A percentile compares a stretch with the other conserved stretches of the same genome.
phyloP scores from a whole-genome alignment of 2,113 vertebrate genomes.

The Nansenia antarctica region DNA sequence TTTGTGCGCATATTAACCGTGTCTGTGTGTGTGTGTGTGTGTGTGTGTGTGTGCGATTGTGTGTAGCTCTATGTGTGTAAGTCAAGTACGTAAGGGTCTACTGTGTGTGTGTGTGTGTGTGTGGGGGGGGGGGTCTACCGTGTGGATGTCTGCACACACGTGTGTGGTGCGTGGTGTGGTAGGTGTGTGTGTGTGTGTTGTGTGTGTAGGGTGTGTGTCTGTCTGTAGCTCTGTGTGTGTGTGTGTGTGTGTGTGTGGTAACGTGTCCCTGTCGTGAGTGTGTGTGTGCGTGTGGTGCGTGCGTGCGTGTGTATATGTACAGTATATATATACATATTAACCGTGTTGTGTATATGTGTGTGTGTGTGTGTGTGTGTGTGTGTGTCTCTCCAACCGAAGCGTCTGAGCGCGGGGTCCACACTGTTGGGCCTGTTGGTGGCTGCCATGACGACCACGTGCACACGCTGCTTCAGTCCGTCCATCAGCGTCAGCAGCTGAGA shows the following conservation, averaged over 20 bases:
- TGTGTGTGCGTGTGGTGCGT: not conserved
- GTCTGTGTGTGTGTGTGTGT: no score
- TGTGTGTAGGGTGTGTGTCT: no score
- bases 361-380: not conserved
- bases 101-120: no score
- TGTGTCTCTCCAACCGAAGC: constrained; percentile 57
- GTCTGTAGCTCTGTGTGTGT: not conserved
- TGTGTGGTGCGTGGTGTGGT: no score
- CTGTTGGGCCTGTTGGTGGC: constrained; percentile 66
- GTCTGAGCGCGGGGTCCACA: constrained; percentile 59
- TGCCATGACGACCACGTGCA: constrained; percentile 59
- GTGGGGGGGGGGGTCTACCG: no score
- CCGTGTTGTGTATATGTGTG: not conserved
- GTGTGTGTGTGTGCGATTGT: no score
- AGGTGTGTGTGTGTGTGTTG: no score
- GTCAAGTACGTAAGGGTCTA: no score
- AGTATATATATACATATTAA: no score
- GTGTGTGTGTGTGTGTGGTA: not conserved
- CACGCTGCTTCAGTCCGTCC: constrained; percentile 60
- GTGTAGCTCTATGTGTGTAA: no score
- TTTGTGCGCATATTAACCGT: no score
- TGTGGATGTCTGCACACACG: no score
- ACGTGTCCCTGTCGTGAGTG: not conserved
- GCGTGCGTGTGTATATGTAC: not conserved
- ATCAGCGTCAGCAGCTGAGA: constrained; percentile 63